These are phyloP conservation scores for Menura novaehollandiae DNA, from an alignment of 2,113 vertebrate genomes.

Conservation along the genomic window DNA sequence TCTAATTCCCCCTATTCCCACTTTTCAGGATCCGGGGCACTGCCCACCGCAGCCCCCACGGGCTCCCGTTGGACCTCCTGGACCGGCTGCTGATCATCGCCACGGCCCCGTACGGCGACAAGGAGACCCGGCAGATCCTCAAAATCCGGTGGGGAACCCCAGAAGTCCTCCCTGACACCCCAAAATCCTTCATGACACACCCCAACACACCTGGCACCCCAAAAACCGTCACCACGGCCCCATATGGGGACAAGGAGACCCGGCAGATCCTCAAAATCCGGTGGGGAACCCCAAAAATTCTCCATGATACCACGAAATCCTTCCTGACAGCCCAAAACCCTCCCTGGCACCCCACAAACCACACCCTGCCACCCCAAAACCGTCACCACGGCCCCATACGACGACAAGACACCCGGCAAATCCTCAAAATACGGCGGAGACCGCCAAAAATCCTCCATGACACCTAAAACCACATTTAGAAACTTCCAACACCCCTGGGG, in stretches of 20 bases:
- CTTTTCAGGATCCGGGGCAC: neutral
- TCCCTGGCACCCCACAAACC: too few relatives aligned
- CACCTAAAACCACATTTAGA: too few relatives aligned
- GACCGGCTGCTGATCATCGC: neutral
- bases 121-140: neutral
- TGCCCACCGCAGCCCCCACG: neutral
- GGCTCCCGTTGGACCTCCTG: neutral
- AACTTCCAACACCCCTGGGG: neutral
- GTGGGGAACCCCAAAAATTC: neutral
- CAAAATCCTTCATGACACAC: fast-evolving
- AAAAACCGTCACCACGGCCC: neutral
- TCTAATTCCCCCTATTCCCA: too few relatives aligned
- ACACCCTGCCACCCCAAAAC: too few relatives aligned
- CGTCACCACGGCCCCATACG: too few relatives aligned
- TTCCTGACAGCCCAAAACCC: neutral
- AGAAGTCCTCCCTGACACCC: too few relatives aligned
- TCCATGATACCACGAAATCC: neutral
- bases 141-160: neutral
- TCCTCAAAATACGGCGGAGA: too few relatives aligned
- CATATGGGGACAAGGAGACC: neutral
- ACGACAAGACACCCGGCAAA: too few relatives aligned
- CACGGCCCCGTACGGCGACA: neutral
- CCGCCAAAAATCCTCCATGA: too few relatives aligned
- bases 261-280: neutral
- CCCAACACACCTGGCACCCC: too few relatives aligned